Conservation (phyloP, 2,888 invertebrate species). For the Myathropa florea region DNA sequence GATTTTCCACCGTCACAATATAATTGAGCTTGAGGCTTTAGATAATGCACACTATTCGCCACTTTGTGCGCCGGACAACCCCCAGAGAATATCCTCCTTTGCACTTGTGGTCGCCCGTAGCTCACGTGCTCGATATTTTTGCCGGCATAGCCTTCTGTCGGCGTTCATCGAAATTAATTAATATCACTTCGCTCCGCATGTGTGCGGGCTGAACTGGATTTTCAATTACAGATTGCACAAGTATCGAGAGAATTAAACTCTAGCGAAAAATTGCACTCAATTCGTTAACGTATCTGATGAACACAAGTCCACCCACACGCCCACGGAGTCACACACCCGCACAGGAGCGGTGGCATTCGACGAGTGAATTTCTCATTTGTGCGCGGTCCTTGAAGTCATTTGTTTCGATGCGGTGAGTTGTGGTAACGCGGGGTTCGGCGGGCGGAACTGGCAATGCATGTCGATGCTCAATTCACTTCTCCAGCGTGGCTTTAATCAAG, state of each 20-base stretch:
- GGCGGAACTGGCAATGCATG: background rate
- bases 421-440: too few relatives aligned
- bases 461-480: background rate
- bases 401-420: background rate
- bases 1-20: background rate
- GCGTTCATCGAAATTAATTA: constrained; percentile 40
- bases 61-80: background rate
- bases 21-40: constrained; percentile 14
- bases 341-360: background rate
- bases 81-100: constrained; percentile 8
- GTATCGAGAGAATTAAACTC: constrained; percentile 35
- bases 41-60: background rate
- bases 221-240: constrained; percentile 54
- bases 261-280: constrained; percentile 51
- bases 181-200: constrained; percentile 5
- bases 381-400: constrained; percentile 38
- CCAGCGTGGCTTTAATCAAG: constrained; percentile 20
- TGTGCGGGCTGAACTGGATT: constrained; percentile 1
- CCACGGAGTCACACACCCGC: background rate
- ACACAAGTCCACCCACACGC: too few relatives aligned
- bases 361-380: constrained; percentile 50
- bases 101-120: constrained; percentile 18
- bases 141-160: background rate
- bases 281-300: constrained; percentile 23
- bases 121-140: background rate